Percentiles rank a stretch among this genome's conserved stretches.
phyloP scores from a whole-genome alignment of 1,140 invertebrate genomes.

The Plodia interpunctella region DNA sequence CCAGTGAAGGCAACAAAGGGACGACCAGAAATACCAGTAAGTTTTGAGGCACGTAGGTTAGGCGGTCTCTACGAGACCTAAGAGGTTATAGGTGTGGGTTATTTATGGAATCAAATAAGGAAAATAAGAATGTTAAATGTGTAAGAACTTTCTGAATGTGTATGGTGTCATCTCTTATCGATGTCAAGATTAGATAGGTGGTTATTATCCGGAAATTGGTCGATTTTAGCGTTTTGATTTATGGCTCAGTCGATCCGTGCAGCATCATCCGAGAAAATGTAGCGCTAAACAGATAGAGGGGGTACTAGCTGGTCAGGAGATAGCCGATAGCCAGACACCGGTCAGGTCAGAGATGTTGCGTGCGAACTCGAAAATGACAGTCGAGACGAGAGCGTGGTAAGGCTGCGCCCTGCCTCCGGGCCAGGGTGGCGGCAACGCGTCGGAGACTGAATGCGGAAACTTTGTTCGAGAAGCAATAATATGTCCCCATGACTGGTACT shows the following conservation, averaged over 20 bases:
- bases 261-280: constrained; percentile 44
- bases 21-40: constrained; percentile 35
- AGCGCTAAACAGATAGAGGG: constrained; percentile 38
- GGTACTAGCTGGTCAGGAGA: constrained; percentile 41
- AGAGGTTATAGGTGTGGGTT: constrained; percentile 69
- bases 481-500: constrained; percentile 70
- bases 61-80: constrained; percentile 58
- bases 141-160: constrained; percentile 62
- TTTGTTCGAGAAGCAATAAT: constrained; percentile 60
- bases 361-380: constrained; percentile 44
- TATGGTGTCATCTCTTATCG: constrained; percentile 54
- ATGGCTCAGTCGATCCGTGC: constrained; percentile 54
- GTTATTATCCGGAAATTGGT: constrained; percentile 61
- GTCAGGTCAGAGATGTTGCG: constrained; percentile 41
- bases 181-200: constrained; percentile 60
- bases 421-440: constrained; percentile 51
- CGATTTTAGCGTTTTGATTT: constrained; percentile 60
- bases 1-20: constrained; percentile 39
- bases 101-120: constrained; percentile 66
- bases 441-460: constrained; percentile 67
- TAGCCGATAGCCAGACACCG: constrained; percentile 27
- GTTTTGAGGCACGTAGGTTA: constrained; percentile 56
- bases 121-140: constrained; percentile 43
- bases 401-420: constrained; percentile 23
- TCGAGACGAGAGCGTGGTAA: constrained; percentile 49